Evolutionary conservation across 2,113 vertebrate species (phyloP), one percentile per base, ranked within the genome.

Genomic region (Prionailurus bengalensis): DNA sequence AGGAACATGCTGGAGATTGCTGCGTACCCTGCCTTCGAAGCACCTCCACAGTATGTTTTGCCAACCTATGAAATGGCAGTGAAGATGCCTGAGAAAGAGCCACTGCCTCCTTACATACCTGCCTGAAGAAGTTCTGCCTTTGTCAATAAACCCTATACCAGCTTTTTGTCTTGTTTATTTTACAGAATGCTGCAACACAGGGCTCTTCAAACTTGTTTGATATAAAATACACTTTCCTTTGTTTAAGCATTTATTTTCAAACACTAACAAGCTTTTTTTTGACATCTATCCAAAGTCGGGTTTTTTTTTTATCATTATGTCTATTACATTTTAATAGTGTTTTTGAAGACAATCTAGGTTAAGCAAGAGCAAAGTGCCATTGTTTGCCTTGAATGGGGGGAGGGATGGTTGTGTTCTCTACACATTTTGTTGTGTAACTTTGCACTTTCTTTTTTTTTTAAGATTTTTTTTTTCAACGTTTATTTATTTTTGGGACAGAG

Each of bases 21-120:
- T 0, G 99, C 99, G 58, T 99, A 99, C 91, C 99, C 99, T 27
- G 99, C 99, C 94, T 99, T 99, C 97, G 99, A 99, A 99, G 99
- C 99, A 85, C 99, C 99, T 95, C 99, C 99, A 79, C 70, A 99
- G 99, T 99, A 99, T 97, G 99, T 99, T 97, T 99, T 99, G 97
- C 99, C 99, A 95, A 99, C 99, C 85, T 99, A 99, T 25, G 99
- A 99, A 98, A 99, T 99, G 99, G 99, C 99, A 3, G 99, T 99
- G 99, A 99, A 99, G 99, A 99, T 99, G 99, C 99, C 99, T 0
- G 99, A 99, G 80, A 99, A 99, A 95, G 99, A 99, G 74, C 99
- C 99, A 0, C 99, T 99, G 11, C 99, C 99, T 94, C 99, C 99
- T 80, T 99, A 99, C 97, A 97, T 99, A 96, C 98, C 99, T 97